A percentile compares a stretch with the other conserved stretches of the same genome.
phyloP scores from a whole-genome alignment of 1,140 invertebrate species.

The Orchestia grillus region DNA sequence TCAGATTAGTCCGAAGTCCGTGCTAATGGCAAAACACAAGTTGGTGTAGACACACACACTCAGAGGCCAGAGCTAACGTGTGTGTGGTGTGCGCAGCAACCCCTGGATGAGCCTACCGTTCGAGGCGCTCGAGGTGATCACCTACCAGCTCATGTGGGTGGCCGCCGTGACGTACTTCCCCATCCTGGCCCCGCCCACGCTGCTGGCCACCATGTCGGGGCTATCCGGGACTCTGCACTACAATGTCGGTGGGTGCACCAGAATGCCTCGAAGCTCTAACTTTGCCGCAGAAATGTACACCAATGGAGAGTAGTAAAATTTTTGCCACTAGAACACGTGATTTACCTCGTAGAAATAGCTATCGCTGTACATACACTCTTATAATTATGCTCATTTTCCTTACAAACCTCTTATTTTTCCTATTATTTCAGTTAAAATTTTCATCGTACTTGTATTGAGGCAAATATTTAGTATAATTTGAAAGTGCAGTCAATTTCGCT shows the following conservation, averaged over 20 bases:
- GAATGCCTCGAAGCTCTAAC: background rate
- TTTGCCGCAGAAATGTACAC: background rate
- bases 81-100: constrained; percentile 73
- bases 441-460: no score
- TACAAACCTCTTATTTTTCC: no score
- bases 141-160: constrained; percentile 89
- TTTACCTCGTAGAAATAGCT: no score
- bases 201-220: constrained; percentile 84
- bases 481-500: no score
- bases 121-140: constrained; percentile 86
- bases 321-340: background rate
- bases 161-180: constrained; percentile 87
- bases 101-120: constrained; percentile 88
- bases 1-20: no score
- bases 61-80: background rate
- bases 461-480: no score
- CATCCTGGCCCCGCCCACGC: constrained; percentile 81
- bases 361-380: no score
- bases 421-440: no score
- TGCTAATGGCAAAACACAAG: no score
- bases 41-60: background rate
- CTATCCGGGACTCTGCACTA: constrained; percentile 86
- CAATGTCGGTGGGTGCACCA: constrained; percentile 77
- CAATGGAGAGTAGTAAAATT: background rate
- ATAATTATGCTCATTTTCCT: no score